Evolutionary conservation across 2,888 invertebrate species (phyloP), one percentile per base, ranked within the genome.

Genomic region (Eupsilia transversa): DNA sequence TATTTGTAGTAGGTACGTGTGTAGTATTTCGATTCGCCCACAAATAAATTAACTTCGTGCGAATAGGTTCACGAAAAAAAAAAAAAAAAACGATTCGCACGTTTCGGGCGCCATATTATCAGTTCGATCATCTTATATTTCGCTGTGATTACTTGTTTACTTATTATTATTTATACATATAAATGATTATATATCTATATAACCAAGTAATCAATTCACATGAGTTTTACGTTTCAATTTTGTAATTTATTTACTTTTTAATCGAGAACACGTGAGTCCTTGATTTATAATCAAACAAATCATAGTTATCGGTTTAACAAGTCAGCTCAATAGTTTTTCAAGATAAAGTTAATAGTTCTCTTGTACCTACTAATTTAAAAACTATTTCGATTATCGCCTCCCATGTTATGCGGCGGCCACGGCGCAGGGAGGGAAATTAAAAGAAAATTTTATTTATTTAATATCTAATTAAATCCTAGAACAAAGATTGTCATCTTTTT

Each of bases 241-340:
- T 33, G 0, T 23, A 33, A 54, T 10, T 33, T 46, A 41, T 63
- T 35, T n/a, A 38, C 3, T 70, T 52, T 27, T 79, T 60, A 52
- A 46, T 63, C n/a, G 17, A 35, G 38, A 27, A 49, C 17, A 66
- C 67, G 65, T 66, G 56, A 6, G 1, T n/a, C 30, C 9, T 0
- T 54, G 3, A 23, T n/a, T n/a, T 20, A 75, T 52, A 52, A 75
- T 76, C 54, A 68, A 56, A 17, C n/a, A 30, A 61, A 67, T 64
- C 7, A 56, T 56, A 30, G 56, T 56, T 3, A 56, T 56, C 20
- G n/a, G 12, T n/a, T n/a, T 5, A 49, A 68, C 67, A 75, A 66
- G 27, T 43, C n/a, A 5, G 14, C 9, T 57, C n/a, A 66, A 61
- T 57, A 46, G 61, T 27, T 60, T 68, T 38, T 7, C 52, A 35